Evolutionary conservation across 2,888 invertebrate genomes (phyloP), one percentile per base, ranked within the genome.

Genomic region (Sinelater perroti): DNA sequence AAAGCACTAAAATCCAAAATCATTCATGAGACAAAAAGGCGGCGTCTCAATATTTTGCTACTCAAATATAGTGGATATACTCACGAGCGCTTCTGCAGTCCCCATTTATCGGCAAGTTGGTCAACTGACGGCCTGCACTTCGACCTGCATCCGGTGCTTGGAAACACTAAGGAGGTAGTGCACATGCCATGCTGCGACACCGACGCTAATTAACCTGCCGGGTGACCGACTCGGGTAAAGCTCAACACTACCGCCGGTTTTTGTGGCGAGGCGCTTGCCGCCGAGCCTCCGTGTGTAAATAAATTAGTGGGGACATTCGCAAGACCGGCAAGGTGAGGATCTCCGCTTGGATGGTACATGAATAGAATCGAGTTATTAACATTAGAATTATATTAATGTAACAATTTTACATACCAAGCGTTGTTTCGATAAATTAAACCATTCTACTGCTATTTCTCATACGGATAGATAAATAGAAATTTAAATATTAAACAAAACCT

Each of bases 131-230:
- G 11, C 11, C 26, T 26, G 42, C 42, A 42, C 42, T 42, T 42
- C 18, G 13, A 24, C 14, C 26, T 26, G 8, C 11, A 42, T 42
- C 26, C 42, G 42, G 26, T 26, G 42, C 26, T 13, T 17, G 21
- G 17, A 26, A 26, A 42, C 42, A 42, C 42, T 26, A 42, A 26
- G 17, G 26, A 42, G 26, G 24, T 42, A 42, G 16, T 18, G 26
- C 42, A 42, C 42, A 42, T 21, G 24, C 24, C 38, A 18, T 38
- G 10, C 38, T 38, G 38, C 20, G 38, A 38, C 38, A 38, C 38
- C 42, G 42, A n/a, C 42, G 16, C 13, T 38, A 38, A 38, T 38
- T 38, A 38, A 38, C 38, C 38, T 38, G 21, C 38, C 38, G 38
- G 38, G 38, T 38, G 38, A 38, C 38, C 38, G 38, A 38, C 38